These are phyloP conservation scores for Mnemiopsis leidyi DNA, from an alignment of 37 sponge, comb jelly and placozoan species.

Conservation along the genomic window DNA sequence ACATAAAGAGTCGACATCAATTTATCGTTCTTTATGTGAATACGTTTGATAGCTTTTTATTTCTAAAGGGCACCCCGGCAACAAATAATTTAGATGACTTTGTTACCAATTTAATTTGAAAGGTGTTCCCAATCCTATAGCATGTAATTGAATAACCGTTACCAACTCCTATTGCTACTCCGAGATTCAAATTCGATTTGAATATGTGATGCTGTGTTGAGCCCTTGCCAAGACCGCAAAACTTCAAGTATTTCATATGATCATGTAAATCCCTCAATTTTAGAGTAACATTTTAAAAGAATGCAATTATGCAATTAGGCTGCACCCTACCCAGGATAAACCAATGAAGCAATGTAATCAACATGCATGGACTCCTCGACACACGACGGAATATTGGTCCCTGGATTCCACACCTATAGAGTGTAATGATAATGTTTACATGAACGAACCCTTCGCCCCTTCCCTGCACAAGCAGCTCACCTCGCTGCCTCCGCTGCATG, in stretches of 20 bases:
- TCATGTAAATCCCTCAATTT: neutral
- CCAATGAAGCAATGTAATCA: neutral
- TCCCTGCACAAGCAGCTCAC: neutral
- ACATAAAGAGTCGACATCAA: too few species aligned
- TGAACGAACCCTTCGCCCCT: neutral
- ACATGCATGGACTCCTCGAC: neutral
- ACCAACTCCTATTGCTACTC: neutral
- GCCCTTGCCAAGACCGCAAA: neutral
- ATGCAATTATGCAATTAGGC: neutral
- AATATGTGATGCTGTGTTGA: neutral
- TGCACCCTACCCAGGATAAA: neutral
- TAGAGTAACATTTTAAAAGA: neutral
- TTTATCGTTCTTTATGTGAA: too few species aligned
- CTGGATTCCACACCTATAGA: constrained; percentile 39
- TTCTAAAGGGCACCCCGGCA: too few species aligned
- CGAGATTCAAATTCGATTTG: neutral
- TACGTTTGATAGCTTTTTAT: too few species aligned
- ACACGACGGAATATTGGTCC: neutral
- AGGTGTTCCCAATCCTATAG: too few species aligned
- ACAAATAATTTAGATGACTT: too few species aligned
- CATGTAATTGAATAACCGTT: neutral
- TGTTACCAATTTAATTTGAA: too few species aligned
- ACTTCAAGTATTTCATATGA: neutral
- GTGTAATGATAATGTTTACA: constrained; percentile 62
- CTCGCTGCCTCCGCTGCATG: constrained; percentile 27